Evolutionary conservation across 53 echinoderm and acorn worm species (phyloP).

Genomic region (Apostichopus leukothele): DNA sequence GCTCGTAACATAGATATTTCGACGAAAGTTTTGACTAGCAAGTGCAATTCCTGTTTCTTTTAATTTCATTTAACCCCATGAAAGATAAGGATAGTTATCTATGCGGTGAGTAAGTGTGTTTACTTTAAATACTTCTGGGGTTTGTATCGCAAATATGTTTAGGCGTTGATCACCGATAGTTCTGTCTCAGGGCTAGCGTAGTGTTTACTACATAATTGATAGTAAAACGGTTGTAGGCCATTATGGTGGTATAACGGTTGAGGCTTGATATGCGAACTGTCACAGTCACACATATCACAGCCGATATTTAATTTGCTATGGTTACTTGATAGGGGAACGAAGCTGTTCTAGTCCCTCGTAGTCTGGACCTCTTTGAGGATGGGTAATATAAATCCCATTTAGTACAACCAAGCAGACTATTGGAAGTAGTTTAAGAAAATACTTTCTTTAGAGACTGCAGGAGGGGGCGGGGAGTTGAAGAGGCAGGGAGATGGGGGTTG

Average conservation of each 20-base stretch:
- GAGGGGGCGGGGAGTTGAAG: no score
- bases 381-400: no score
- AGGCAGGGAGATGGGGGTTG: no score
- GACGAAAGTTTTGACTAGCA: conserved; percentile 17
- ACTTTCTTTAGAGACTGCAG: no score
- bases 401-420: no score
- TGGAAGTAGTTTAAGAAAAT: no score
- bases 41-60: not conserved
- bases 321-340: no score
- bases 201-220: not conserved
- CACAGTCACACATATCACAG: not conserved
- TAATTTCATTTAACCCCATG: not conserved
- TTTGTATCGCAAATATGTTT: conserved; percentile 38
- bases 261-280: not conserved
- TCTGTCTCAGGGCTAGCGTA: not conserved
- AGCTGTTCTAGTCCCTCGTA: no score
- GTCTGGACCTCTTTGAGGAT: no score
- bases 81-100: not conserved
- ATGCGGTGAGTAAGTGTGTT: not conserved
- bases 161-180: conserved; percentile 22
- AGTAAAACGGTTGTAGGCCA: not conserved
- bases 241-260: not conserved
- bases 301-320: no score
- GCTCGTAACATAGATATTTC: conserved; percentile 16
- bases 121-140: conserved; percentile 35